Base-by-base conservation (phyloP, 2,888 invertebrate species). In the Troides helena region DNA sequence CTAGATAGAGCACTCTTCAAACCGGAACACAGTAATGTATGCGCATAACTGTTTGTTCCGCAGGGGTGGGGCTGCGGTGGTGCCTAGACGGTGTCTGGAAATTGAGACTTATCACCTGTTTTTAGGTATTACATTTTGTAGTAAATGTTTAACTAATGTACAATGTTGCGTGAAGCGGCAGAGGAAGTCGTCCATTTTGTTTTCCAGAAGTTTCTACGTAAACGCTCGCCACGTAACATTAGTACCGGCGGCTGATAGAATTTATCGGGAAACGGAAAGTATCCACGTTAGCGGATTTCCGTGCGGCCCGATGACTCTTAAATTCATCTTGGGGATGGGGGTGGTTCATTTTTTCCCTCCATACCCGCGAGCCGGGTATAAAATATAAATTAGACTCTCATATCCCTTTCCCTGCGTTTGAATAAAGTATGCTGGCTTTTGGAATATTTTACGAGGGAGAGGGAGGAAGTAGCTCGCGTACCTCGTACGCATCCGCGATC, bases 301-400 rank as follows among this genome's bases (percentile, higher is more conserved):
- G 74, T 73, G 71, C 65, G 71, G 73, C 70, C 75, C 75, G 74
- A 76, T 77, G 77, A 76, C 77, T 77, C 75, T 76, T 75, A 77
- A 78, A 78, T 77, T 77, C 75, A 76, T 74, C 75, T 75, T 72
- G 73, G 46, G 14, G 14, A 14, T 60, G 75, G 74, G 74, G 72
- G 72, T 73, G 66, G 46, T 46, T 46, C 46, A 46, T 77, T 77
- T 78, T 78, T 75, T 75, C 74, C 73, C 25, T 30, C 56, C 53
- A 50, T 39, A 43, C 21, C 50, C 68, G 73, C 74, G 71, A 67
- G 68, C 57, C 43, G 43, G 61, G 74, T 74, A 78, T 78, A 77
- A 80, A 79, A 80, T 78, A 79, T 79, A 78, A 79, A 79, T 78
- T 79, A 77, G 78, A 72, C 75, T 73, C 74, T 72, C 74, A 76